Evolutionary conservation across 2,113 vertebrate species (phyloP).

Genomic region (Cygnus buccinator): DNA sequence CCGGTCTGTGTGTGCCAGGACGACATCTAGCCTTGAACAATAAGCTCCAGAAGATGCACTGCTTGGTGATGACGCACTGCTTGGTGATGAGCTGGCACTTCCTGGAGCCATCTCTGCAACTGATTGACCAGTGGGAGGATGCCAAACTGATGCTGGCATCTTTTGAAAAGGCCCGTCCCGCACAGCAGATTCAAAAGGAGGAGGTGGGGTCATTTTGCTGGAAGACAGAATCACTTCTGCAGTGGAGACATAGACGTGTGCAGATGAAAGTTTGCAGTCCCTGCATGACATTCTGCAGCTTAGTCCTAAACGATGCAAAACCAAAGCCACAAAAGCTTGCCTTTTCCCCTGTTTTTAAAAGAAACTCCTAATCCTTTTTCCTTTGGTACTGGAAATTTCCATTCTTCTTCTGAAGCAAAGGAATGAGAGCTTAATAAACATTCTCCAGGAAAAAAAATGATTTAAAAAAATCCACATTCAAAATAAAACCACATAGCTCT

Average conservation of each 20-base stretch:
- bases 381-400: slow-evolving; percentile 66
- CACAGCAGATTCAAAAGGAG: slow-evolving; percentile 34
- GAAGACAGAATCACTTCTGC: slow-evolving; percentile 62
- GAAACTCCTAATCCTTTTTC: slow-evolving; percentile 58
- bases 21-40: slow-evolving; percentile 68
- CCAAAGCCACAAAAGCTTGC: slow-evolving; percentile 16
- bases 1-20: slow-evolving; percentile 35
- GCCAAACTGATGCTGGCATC: slow-evolving; percentile 5
- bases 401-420: slow-evolving; percentile 55
- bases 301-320: slow-evolving; percentile 36
- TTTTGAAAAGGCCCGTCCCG: slow-evolving; percentile 16
- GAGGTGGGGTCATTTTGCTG: slow-evolving; percentile 18
- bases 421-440: slow-evolving; percentile 40
- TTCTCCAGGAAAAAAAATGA: slow-evolving; percentile 7
- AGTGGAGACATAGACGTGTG: slow-evolving; percentile 66
- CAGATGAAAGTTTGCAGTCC: slow-evolving; percentile 40
- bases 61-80: background rate
- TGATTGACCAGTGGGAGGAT: slow-evolving; percentile 4
- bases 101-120: background rate
- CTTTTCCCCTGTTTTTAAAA: slow-evolving; percentile 50
- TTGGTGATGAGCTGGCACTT: slow-evolving; percentile 12
- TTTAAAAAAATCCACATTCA: background rate
- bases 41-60: slow-evolving; percentile 42
- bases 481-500: slow-evolving; percentile 21
- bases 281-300: slow-evolving; percentile 67